Base-by-base conservation (phyloP, 2,113 vertebrate species). In the Neodontobutis hainanensis region DNA sequence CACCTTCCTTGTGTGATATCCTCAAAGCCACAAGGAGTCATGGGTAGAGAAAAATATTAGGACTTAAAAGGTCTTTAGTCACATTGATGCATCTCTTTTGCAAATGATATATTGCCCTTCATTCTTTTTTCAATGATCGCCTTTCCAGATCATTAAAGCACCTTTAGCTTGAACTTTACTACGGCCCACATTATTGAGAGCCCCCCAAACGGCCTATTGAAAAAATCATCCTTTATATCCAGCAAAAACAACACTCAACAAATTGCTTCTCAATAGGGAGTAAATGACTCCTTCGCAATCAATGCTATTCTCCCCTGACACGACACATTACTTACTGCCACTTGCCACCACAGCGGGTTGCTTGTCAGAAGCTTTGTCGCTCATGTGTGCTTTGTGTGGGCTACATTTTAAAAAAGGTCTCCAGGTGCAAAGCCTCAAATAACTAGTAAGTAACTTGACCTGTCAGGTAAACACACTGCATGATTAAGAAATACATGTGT, bases 231-330 rank as follows among this genome's bases (percentile, higher is more conserved):
- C 64, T 66, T 88, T 77, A 84, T 12, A 12, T 62, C 50, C 44
- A 9, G 56, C 27, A 69, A 72, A 80, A 81, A 75, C 47, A 80
- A 53, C 57, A 58, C 63, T 61, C 64, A 73, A 87, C 85, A 81
- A 89, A 89, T 86, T 52, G 63, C 68, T 70, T 73, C 78, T 85
- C 80, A 64, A 76, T 78, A 45, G 77, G 79, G 55, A 78, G 83
- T 80, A 82, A 90, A 79, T 79, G 64, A 72, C 76, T 66, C 74
- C 62, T 83, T 73, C 63, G 51, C 68, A 82, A 87, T 88, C 83
- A 83, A 80, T 86, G 75, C 45, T 61, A 45, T 84, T 86, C 80
- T 79, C 67, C 65, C 84, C 73, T 62, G 65, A 81, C 66, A 62
- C 35, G 1, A 74, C 68, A 62, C 83, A 82, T 89, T 87, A 70